Evolutionary conservation across 2,797 vertebrate species (phyloP).

Genomic region (Gymnothorax javanicus): DNA sequence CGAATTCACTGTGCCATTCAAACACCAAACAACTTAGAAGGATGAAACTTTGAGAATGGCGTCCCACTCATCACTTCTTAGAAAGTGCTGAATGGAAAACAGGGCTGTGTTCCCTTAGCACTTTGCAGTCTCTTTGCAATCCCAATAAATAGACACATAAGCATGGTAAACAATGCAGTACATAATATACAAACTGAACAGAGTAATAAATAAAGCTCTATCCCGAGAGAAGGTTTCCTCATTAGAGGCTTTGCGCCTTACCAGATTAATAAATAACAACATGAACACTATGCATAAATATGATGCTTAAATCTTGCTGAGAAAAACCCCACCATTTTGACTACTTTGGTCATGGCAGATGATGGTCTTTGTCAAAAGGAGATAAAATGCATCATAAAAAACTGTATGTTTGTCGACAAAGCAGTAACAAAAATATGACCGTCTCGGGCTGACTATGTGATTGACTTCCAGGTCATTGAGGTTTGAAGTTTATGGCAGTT

Average conservation of each 20-base stretch:
- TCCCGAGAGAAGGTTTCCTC: neutral
- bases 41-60: constrained; percentile 30
- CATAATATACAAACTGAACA: constrained; percentile 8
- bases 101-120: constrained; percentile 19
- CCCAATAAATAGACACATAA: constrained; percentile 30
- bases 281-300: neutral
- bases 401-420: neutral
- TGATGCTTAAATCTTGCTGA: neutral
- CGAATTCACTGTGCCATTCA: constrained; percentile 39
- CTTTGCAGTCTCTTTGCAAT: constrained; percentile 18
- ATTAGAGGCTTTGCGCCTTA: neutral
- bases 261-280: constrained; percentile 21
- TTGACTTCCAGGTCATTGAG: neutral
- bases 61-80: neutral
- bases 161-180: constrained; percentile 7
- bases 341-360: neutral
- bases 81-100: constrained; percentile 10
- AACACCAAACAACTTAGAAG: constrained; percentile 21
- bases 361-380: neutral
- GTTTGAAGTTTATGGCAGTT: neutral
- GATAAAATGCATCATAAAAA: neutral
- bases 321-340: neutral
- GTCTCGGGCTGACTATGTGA: too few species aligned
- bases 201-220: neutral
- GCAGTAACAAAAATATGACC: neutral